Evolutionary conservation across 2,888 invertebrate genomes (phyloP).

Genomic region (Drosophila greeni): DNA sequence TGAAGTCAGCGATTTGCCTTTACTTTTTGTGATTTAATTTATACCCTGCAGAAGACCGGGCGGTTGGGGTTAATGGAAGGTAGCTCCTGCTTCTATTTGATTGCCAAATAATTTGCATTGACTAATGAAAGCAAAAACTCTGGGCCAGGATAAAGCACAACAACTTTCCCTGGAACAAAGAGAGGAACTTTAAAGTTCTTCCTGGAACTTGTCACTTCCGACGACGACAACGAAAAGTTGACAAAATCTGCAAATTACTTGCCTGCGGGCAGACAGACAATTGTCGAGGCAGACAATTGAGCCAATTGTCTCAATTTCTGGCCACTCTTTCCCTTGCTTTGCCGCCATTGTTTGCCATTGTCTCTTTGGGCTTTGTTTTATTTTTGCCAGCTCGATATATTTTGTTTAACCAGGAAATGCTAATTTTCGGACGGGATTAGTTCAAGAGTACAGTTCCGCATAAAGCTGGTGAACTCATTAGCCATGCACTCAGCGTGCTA

Average conservation of each 20-base stretch:
- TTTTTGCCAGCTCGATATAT: constrained; percentile 42
- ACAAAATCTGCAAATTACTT: constrained; percentile 47
- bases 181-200: constrained; percentile 27
- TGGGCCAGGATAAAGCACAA: constrained; percentile 8
- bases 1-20: constrained; percentile 38
- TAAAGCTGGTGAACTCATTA: constrained; percentile 55
- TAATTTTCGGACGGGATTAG: constrained; percentile 53
- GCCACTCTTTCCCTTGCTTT: neutral
- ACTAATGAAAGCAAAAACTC: constrained; percentile 54
- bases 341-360: constrained; percentile 42
- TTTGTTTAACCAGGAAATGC: constrained; percentile 50
- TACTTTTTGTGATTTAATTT: constrained; percentile 67
- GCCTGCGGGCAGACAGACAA: constrained; percentile 52
- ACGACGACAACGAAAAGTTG: constrained; percentile 35
- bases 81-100: constrained; percentile 34
- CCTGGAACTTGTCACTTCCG: constrained; percentile 26
- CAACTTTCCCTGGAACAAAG: constrained; percentile 20
- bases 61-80: constrained; percentile 32
- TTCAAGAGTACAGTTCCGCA: constrained; percentile 30
- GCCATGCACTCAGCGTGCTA: constrained; percentile 64
- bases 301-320: constrained; percentile 67
- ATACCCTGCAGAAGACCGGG: constrained; percentile 35
- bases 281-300: constrained; percentile 45
- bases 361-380: constrained; percentile 32
- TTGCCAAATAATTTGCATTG: constrained; percentile 63